These are phyloP conservation scores for Sylvia borin DNA, from an alignment of 2,797 vertebrate species.

Conservation along the genomic window DNA sequence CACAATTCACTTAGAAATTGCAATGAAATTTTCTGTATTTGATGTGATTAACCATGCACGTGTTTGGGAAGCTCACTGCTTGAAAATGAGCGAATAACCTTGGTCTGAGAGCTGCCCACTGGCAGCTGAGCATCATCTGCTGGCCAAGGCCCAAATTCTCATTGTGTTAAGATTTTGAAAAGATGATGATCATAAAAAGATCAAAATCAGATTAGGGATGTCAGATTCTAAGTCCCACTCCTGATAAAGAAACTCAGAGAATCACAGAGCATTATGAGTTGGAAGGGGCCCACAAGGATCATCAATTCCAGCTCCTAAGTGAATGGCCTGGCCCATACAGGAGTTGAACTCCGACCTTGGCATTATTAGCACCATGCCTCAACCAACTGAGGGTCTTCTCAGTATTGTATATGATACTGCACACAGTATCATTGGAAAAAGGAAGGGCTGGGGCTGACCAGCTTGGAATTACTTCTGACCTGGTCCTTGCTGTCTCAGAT, in stretches of 20 bases:
- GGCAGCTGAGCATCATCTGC: not conserved
- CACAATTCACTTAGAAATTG: not conserved
- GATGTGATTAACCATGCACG: not conserved
- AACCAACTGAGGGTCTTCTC: not conserved
- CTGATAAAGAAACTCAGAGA: not conserved
- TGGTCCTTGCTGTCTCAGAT: not conserved
- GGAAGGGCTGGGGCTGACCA: not conserved
- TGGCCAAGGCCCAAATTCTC: not conserved
- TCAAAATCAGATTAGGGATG: not conserved
- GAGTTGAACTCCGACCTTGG: fast-evolving
- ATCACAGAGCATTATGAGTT: not conserved
- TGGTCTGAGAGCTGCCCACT: not conserved
- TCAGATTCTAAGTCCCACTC: not conserved
- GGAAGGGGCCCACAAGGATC: not conserved
- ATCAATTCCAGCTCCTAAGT: not conserved
- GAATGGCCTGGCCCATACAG: fast-evolving
- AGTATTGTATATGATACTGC: not conserved
- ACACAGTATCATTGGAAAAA: not conserved
- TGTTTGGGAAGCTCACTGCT: not conserved
- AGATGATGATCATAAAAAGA: not conserved
- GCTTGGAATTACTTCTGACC: not conserved
- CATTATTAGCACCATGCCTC: not conserved
- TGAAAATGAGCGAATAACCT: not conserved
- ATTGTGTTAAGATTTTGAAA: not conserved
- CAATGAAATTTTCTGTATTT: not conserved